phyloP scores from a whole-genome alignment of 2,888 invertebrate genomes.

The Erebia aethiops region DNA sequence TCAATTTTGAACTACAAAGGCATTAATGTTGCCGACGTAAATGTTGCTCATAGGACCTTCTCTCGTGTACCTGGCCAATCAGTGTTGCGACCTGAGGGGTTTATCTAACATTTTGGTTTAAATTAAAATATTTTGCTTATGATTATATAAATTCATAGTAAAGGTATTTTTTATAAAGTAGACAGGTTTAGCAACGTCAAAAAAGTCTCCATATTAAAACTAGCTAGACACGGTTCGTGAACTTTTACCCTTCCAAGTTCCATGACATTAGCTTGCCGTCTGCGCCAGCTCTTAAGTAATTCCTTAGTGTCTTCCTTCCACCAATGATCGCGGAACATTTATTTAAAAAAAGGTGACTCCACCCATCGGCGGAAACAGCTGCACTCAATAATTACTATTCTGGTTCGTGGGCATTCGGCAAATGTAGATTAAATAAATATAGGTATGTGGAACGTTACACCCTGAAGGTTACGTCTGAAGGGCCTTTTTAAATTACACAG shows the following conservation, averaged over 20 bases:
- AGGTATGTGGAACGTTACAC: conserved; percentile 39
- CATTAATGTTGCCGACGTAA: too few species aligned
- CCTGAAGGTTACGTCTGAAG: too few species aligned
- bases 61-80: too few species aligned
- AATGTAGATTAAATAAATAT: conserved; percentile 51
- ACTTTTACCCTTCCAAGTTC: conserved; percentile 7
- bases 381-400: conserved; percentile 78
- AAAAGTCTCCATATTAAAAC: background rate
- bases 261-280: conserved; percentile 5
- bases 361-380: conserved; percentile 80
- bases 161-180: background rate
- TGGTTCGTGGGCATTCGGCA: conserved; percentile 68
- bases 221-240: background rate
- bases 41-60: too few species aligned
- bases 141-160: too few species aligned
- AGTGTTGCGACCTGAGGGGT: too few species aligned
- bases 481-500: too few species aligned
- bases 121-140: too few species aligned
- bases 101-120: too few species aligned
- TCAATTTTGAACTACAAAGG: too few species aligned
- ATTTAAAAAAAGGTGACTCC: conserved; percentile 66
- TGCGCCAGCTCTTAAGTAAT: conserved; percentile 63
- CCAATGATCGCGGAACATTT: conserved; percentile 75
- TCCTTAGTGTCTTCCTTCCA: conserved; percentile 60
- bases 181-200: background rate